Percentiles rank a stretch among this genome's conserved stretches.
phyloP scores from a whole-genome alignment of 2,113 vertebrate species.

The Ochotona princeps region DNA sequence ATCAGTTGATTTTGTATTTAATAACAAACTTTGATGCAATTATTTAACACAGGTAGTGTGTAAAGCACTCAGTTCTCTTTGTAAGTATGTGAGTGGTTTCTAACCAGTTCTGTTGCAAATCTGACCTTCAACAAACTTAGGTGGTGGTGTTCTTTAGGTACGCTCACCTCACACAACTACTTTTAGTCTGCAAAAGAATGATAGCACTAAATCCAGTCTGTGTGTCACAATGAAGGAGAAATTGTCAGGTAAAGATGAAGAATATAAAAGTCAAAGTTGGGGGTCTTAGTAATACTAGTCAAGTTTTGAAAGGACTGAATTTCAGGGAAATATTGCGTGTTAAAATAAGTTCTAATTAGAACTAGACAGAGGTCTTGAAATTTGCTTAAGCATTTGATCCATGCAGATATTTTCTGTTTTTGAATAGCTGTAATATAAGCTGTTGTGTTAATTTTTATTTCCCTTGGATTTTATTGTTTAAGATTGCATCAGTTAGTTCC shows the following conservation, averaged over 20 bases:
- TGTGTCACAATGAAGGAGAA: neutral
- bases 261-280: neutral
- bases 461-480: neutral
- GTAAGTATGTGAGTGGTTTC: neutral
- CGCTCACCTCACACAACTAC: neutral
- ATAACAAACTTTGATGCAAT: neutral
- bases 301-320: neutral
- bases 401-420: neutral
- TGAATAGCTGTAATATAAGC: neutral
- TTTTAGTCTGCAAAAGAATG: constrained; percentile 9
- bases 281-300: neutral
- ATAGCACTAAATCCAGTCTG: neutral
- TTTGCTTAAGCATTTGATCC: constrained; percentile 7
- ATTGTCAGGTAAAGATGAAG: neutral
- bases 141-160: neutral
- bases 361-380: constrained; percentile 30
- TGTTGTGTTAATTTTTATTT: constrained; percentile 6
- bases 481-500: neutral
- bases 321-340: constrained; percentile 39
- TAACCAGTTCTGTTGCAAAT: neutral
- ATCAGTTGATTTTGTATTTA: no score
- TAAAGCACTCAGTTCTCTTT: neutral
- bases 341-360: constrained; percentile 26
- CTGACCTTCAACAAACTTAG: constrained; percentile 7
- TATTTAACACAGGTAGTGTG: neutral